Base-by-base conservation (phyloP, 2,888 invertebrate species). In the Leptopilina myrica region DNA sequence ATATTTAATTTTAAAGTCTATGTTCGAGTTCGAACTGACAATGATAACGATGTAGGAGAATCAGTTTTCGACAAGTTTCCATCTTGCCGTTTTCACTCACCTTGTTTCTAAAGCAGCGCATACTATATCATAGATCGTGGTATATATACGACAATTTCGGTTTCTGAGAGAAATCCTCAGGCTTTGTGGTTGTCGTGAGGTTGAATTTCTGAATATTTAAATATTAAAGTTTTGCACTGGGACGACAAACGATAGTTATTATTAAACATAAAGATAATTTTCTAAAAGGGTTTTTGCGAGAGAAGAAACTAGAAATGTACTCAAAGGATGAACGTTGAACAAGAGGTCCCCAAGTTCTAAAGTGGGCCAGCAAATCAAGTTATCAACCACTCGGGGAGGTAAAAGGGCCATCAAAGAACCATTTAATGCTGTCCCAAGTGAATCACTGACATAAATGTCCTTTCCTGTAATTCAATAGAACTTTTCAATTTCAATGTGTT, bases 351-450 rank as follows among this genome's bases (percentile, higher is more conserved):
- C 81, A 80, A 83, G 84, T 87, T 86, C 87, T 85, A 84, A 88
- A 88, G 87, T 87, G 86, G 85, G 82, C 80, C 82, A 82, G 84
- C 84, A 87, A 88, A 88, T 88, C 87, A 85, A 88, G 87, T 88
- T 88, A 88, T 87, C 88, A 86, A 87, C 85, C 88, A 88, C 88
- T 88, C 86, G 84, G 84, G 33, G 82, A 87, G 85, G 86, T 85
- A 87, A 85, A 85, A 87, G 73, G 84, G 83, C 86, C 84, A 85
- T 88, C 88, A 88, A 88, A 88, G 88, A 87, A 85, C 81, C 86
- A 83, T 88, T 87, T 87, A 87, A 88, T 86, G 82, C 82, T 84
- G 84, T 87, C 82, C 79, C 81, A 81, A 84, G 85, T 86, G 85
- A 87, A 87, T 86, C 88, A 85, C 82, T 82, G 49, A 76, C 76